Conservation (phyloP, 2,797 vertebrate species). For the Phalanger gymnotis region DNA sequence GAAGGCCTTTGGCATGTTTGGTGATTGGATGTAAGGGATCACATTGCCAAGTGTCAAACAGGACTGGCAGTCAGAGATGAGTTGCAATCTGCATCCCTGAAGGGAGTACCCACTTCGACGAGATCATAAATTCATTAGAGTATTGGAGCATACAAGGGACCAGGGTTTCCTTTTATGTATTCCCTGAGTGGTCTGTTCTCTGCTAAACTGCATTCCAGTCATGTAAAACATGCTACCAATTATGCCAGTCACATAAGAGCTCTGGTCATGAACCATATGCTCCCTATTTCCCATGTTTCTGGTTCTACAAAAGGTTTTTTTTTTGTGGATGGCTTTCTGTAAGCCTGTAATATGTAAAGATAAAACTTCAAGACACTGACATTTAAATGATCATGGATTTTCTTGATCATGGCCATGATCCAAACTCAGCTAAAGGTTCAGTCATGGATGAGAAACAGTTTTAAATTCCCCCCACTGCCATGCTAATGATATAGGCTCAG, state of each 20-base stretch:
- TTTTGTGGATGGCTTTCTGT: background rate
- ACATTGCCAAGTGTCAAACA: background rate
- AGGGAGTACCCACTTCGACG: background rate
- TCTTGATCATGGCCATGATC: background rate
- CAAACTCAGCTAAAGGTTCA: background rate
- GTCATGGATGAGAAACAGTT: constrained; percentile 25
- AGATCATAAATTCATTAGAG: background rate
- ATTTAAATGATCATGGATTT: background rate
- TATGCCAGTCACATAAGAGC: background rate
- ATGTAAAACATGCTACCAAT: background rate
- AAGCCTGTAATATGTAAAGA: background rate
- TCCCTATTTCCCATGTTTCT: background rate
- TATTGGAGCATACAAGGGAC: background rate
- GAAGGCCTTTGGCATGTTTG: background rate
- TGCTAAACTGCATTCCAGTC: background rate
- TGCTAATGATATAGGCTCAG: background rate
- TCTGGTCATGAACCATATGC: constrained; percentile 11
- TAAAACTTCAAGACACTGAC: constrained; percentile 36
- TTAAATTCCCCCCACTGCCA: background rate
- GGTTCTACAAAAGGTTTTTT: background rate
- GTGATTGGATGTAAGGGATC: background rate
- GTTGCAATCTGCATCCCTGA: background rate
- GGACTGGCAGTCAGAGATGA: background rate
- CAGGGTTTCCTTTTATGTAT: background rate
- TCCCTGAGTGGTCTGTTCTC: background rate